A percentile compares a stretch with the other conserved stretches of the same genome.
Conservation (phyloP, 1,140 invertebrate species). For the Paralvinella palmiformis region DNA sequence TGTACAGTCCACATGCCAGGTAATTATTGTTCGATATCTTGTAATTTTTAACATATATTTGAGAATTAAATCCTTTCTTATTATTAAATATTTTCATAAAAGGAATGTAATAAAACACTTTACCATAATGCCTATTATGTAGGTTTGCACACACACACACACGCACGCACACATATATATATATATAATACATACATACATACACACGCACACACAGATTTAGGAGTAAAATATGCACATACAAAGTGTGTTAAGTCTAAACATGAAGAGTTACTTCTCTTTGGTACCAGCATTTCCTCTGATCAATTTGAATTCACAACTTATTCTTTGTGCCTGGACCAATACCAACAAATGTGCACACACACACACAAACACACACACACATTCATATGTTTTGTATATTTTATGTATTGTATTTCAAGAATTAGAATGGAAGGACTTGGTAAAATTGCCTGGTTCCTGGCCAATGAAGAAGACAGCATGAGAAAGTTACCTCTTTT, state of each 20-base stretch:
- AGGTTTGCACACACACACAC: too few relatives aligned
- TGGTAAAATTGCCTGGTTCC: conserved; percentile 4
- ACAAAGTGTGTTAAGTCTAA: too few relatives aligned
- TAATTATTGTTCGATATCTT: neutral
- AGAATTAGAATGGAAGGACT: conserved; percentile 6
- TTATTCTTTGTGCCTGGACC: neutral
- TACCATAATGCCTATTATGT: too few relatives aligned
- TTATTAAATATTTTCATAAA: too few relatives aligned
- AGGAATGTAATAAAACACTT: too few relatives aligned
- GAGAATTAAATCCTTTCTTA: neutral
- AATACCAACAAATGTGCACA: neutral
- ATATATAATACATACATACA: too few relatives aligned
- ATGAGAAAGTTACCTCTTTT: conserved; percentile 6
- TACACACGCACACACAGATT: too few relatives aligned
- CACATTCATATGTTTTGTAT: neutral
- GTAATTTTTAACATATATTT: neutral
- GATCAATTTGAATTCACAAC: neutral
- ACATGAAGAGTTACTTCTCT: neutral
- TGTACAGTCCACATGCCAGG: conserved; percentile 8
- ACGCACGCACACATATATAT: too few relatives aligned
- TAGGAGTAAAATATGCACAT: too few relatives aligned
- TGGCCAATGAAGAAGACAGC: conserved; percentile 8
- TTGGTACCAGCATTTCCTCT: neutral
- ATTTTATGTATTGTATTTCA: neutral
- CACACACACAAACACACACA: too few relatives aligned